A percentile compares a stretch with the other conserved stretches of the same genome.
Conservation (phyloP, 2,113 vertebrate genomes). For the Mesembrinibis cayennensis region DNA sequence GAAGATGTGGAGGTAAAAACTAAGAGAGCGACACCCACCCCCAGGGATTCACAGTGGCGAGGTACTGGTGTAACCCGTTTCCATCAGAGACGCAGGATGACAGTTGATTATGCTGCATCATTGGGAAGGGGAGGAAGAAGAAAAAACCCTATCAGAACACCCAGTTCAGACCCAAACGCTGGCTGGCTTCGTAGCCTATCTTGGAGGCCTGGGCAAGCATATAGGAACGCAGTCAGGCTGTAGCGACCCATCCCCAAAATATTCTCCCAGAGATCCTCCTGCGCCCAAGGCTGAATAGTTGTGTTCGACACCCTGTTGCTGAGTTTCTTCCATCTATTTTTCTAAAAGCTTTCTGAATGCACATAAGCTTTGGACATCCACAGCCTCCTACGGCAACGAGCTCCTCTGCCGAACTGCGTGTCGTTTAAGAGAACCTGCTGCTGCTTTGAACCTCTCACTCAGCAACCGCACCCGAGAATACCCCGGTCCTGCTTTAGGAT, state of each 20-base stretch:
- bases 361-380: not conserved
- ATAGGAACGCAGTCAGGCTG: not conserved
- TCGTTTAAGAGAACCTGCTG: not conserved
- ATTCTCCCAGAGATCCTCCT: not conserved
- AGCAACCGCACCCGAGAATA: fast-evolving
- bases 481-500: not conserved
- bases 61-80: not conserved
- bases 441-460: not conserved
- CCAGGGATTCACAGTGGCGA: not conserved
- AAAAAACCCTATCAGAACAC: not conserved
- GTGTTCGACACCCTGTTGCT: not conserved
- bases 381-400: not conserved
- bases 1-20: fast-evolving
- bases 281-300: not conserved
- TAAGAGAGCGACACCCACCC: too few relatives aligned
- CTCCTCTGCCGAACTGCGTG: not conserved
- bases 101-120: not conserved
- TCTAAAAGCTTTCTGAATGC: not conserved
- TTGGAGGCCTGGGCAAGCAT: not conserved
- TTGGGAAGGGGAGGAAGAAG: not conserved
- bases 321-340: not conserved
- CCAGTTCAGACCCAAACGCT: not conserved
- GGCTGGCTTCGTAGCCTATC: not conserved
- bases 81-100: too few relatives aligned
- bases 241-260: fast-evolving